Conservation (phyloP, 2,113 vertebrate species). For the Gopherus evgoodei region DNA sequence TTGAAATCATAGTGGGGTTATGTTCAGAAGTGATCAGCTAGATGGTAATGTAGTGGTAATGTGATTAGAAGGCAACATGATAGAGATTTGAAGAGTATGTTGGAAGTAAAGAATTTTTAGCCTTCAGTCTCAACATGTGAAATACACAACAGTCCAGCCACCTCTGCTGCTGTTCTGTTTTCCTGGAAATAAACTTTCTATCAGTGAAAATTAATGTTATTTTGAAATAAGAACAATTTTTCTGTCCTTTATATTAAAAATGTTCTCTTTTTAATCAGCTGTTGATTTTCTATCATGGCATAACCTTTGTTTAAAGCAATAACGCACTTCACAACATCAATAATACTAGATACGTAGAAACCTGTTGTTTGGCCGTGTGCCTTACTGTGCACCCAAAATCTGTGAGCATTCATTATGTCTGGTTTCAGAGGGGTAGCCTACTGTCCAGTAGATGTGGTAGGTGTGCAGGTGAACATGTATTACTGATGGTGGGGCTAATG, state of each 20-base stretch:
- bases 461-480: too few species aligned
- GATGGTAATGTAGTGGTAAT: not conserved
- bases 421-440: too few species aligned
- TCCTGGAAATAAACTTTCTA: not conserved
- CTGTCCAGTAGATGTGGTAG: too few species aligned
- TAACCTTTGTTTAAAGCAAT: not conserved
- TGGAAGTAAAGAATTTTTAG: not conserved
- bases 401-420: not conserved
- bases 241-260: not conserved
- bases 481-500: too few species aligned
- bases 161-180: not conserved
- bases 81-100: not conserved
- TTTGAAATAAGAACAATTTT: not conserved
- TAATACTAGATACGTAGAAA: not conserved
- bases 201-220: not conserved
- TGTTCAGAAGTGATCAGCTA: not conserved
- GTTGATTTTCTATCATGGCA: not conserved
- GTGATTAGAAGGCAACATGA: not conserved
- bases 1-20: not conserved
- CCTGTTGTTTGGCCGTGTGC: not conserved
- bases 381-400: too few species aligned
- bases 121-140: not conserved
- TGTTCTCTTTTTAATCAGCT: not conserved
- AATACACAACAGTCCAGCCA: not conserved
- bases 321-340: not conserved